Evolutionary conservation across 1,140 invertebrate species (phyloP), one percentile per base, ranked within the genome.

Genomic region (Eubasilissa regina): DNA sequence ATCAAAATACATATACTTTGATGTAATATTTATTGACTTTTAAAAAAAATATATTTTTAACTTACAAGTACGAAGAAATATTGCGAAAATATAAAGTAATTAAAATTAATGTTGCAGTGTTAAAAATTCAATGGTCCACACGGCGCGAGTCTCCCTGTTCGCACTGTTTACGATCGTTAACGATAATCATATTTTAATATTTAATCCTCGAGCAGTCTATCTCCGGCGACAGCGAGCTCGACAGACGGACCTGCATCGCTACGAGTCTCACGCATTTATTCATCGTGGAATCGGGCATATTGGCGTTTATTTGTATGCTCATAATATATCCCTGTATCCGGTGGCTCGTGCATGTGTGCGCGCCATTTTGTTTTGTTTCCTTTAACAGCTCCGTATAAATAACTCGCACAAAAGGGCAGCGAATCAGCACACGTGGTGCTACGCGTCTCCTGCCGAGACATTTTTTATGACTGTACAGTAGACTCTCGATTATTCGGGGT

Each of bases 361-460:
- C 21, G n/a, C 35, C 21, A 25, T 53, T 47, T 75, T 75, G 55
- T 58, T 75, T 75, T 56, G 19, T 56, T 56, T 60, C 53, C 43
- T 75, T 75, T 58, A 44, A 17, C 55, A 35, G 51, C n/a, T 56
- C 44, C 25, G 35, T 75, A 55, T 75, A 75, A 75, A 75, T 73
- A 73, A 53, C 47, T 13, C 15, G 21, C 47, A 56, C 51, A 45
- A 55, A 60, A 58, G 55, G 51, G 51, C 70, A 60, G 73, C 25
- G 48, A 76, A 47, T 76, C 74, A 64, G 17, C 19, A 44, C 74
- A 76, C 74, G 74, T 76, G 74, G 58, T 25, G 9, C 60, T 43
- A 21, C 19, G 35, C n/a, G 17, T 17, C 73, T 75, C 73, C 53
- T 25, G 43, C 21, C 15, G 43, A 75, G 73, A 72, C 12, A 17